Base-by-base conservation (phyloP, 2,797 vertebrate species). In the Ispidina picta region DNA sequence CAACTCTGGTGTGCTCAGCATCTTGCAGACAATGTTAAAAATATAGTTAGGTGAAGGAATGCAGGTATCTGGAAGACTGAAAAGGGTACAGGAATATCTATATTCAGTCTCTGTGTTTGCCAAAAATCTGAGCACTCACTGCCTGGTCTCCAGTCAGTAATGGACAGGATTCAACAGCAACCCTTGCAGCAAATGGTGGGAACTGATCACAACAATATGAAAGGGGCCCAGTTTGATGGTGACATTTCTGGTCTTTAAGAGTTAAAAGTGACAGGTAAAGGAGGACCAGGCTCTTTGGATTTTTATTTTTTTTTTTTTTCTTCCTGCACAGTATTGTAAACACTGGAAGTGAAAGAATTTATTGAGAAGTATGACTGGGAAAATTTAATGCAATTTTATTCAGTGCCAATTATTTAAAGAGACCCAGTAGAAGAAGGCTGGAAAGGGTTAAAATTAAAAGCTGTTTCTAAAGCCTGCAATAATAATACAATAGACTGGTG, bases 381-480 rank as follows among this genome's bases (percentile, higher is more conserved):
- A 64, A 41, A 86, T 79, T 86, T 84, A 2, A 15, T 58, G 35
- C n/a, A 12, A 46, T 87, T 83, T 68, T 86, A 44, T 78, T 83
- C 63, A 31, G 39, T 64, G 37, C 17, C 60, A 73, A 51, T 81
- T 94, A 70, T 69, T 91, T 83, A 69, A 76, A 37, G n/a, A 84
- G 49, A 84, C 72, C 59, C 73, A 69, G 43, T 28, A 52, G 73
- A 48, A 35, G 55, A 48, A 10, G 72, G 14, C 41, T 74, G 58
- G 87, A 88, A 94, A 84, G 86, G 85, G 81, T 95, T 96, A 95
- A 95, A 97, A 96, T 95, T 94, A 95, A 89, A 94, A 96, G 90
- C 90, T 94, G 55, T 94, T 86, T 94, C 94, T 94, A 80, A 93
- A 97, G 93, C 90, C 88, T 84, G 94, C 88, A 93, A 93, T 92